phyloP scores from a whole-genome alignment of 2,888 invertebrate species.

The Abrostola tripartita region DNA sequence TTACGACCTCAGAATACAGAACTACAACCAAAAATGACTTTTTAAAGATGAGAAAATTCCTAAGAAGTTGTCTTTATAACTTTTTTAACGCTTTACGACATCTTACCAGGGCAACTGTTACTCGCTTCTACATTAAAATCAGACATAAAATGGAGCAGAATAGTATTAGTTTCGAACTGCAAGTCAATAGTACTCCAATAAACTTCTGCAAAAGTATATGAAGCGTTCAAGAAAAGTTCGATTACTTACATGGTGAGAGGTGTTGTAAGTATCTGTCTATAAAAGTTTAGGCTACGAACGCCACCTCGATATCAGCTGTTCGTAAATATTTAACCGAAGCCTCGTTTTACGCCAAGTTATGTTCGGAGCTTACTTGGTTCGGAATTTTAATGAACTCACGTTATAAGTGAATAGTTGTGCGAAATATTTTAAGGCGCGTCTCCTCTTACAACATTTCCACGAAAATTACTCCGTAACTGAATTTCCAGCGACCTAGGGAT shows the following conservation, averaged over 20 bases:
- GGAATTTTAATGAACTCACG: conserved; percentile 40
- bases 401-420: conserved; percentile 25
- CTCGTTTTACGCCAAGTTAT: conserved; percentile 29
- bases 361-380: conserved; percentile 18
- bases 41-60: too few relatives aligned
- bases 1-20: too few relatives aligned
- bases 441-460: too few relatives aligned
- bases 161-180: not conserved
- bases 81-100: too few relatives aligned
- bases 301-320: conserved; percentile 18
- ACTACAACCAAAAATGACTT: too few relatives aligned
- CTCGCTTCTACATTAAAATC: too few relatives aligned
- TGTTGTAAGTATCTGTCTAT: not conserved
- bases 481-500: too few relatives aligned
- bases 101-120: too few relatives aligned
- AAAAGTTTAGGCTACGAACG: conserved; percentile 5
- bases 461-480: too few relatives aligned
- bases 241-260: not conserved
- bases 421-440: conserved; percentile 6
- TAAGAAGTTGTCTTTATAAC: too few relatives aligned
- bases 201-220: not conserved
- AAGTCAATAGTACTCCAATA: not conserved
- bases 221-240: not conserved
- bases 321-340: conserved; percentile 22
- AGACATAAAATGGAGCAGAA: not conserved